Conservation (phyloP, 1,140 invertebrate genomes). For the Hydropsyche tenuis region DNA sequence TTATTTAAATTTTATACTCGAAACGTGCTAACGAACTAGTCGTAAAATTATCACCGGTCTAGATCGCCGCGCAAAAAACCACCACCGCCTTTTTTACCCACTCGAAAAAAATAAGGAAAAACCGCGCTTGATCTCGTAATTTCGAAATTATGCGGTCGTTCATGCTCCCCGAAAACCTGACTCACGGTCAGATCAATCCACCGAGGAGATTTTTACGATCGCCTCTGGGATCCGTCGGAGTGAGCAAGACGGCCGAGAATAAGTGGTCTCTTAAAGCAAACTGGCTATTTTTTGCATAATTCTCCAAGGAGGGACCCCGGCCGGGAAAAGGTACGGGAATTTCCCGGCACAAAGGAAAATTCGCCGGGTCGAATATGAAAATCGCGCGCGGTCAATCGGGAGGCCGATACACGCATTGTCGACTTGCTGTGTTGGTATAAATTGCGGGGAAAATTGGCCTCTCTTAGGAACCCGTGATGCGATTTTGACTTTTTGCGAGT, state of each 20-base stretch:
- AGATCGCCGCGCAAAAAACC: background rate
- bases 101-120: background rate
- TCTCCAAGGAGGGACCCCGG: background rate
- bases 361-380: constrained; percentile 6
- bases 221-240: too few species aligned
- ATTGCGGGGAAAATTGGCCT: background rate
- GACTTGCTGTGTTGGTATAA: background rate
- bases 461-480: background rate
- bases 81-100: background rate
- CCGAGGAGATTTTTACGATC: constrained; percentile 18
- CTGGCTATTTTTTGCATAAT: constrained; percentile 21
- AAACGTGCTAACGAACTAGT: background rate
- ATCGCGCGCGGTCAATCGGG: background rate
- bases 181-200: constrained; percentile 15
- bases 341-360: constrained; percentile 10
- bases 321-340: background rate
- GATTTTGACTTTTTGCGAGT: background rate
- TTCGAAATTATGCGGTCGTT: constrained; percentile 19
- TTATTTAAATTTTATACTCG: too few species aligned
- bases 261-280: constrained; percentile 32
- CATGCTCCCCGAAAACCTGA: background rate
- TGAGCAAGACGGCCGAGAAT: background rate
- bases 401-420: background rate
- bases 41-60: background rate
- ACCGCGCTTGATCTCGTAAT: background rate